These are phyloP conservation scores for Chromobotia macracanthus DNA, from an alignment of 2,797 vertebrate species.

Conservation along the genomic window DNA sequence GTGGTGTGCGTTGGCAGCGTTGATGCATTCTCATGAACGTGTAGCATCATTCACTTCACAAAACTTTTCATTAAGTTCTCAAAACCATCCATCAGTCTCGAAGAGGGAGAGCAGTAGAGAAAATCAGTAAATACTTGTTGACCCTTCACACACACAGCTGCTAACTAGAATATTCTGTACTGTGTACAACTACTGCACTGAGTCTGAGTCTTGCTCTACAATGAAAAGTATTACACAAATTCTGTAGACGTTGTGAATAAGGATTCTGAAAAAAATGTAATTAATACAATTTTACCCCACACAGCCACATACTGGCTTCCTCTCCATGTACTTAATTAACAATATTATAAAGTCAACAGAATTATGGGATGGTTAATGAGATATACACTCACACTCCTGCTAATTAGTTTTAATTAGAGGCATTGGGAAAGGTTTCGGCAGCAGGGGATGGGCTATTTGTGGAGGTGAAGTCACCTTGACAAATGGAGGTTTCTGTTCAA, in stretches of 20 bases:
- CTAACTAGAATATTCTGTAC: background rate
- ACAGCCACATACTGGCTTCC: constrained; percentile 33
- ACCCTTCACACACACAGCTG: background rate
- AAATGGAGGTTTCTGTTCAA: constrained; percentile 44
- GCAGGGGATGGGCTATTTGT: constrained; percentile 48
- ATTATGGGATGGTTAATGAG: constrained; percentile 54
- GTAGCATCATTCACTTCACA: constrained; percentile 49
- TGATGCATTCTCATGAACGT: constrained; percentile 51
- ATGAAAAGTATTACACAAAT: background rate
- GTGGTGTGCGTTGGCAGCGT: constrained; percentile 53
- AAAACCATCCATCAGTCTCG: constrained; percentile 22
- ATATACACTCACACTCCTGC: constrained; percentile 47
- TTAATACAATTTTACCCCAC: constrained; percentile 40
- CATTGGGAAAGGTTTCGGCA: constrained; percentile 37
- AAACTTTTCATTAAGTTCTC: constrained; percentile 51
- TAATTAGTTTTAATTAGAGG: constrained; percentile 58
- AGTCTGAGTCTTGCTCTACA: background rate
- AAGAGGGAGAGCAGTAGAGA: background rate
- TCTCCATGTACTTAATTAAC: constrained; percentile 51
- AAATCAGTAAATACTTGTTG: background rate
- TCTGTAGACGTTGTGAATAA: background rate
- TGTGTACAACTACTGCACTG: background rate
- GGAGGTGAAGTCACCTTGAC: constrained; percentile 61
- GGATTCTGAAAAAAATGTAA: constrained; percentile 9
- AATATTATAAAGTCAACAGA: constrained; percentile 51